These are phyloP conservation scores for Hoplias malabaricus DNA, from an alignment of 2,113 vertebrate genomes.

Conservation along the genomic window DNA sequence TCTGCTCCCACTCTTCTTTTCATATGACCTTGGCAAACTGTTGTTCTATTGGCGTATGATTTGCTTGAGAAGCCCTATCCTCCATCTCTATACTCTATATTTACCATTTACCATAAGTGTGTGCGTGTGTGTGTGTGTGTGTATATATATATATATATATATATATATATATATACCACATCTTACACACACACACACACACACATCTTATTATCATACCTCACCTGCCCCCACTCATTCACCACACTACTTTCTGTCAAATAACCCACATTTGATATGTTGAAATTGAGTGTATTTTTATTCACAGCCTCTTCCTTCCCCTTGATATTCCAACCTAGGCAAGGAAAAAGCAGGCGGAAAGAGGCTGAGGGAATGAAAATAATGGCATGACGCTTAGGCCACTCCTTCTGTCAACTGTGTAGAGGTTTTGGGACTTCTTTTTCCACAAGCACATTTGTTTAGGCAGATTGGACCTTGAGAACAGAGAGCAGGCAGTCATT, in stretches of 20 bases:
- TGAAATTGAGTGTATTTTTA: slow-evolving; percentile 58
- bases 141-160: no score
- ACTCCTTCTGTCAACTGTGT: slow-evolving; percentile 40
- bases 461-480: slow-evolving; percentile 57
- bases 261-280: slow-evolving; percentile 54
- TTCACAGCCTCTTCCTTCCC: slow-evolving; percentile 43
- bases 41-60: slow-evolving; percentile 23
- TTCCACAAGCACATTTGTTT: slow-evolving; percentile 54
- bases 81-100: background rate
- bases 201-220: slow-evolving; percentile 40
- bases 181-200: no score
- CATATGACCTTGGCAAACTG: slow-evolving; percentile 27
- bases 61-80: slow-evolving; percentile 32
- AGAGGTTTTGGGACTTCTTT: slow-evolving; percentile 59
- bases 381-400: slow-evolving; percentile 7
- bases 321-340: slow-evolving; percentile 58
- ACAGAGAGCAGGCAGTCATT: slow-evolving; percentile 47
- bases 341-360: slow-evolving; percentile 38
- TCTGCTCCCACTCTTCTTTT: background rate
- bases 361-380: slow-evolving; percentile 26
- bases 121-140: no score
- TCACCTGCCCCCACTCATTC: slow-evolving; percentile 45
- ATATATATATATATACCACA: no score
- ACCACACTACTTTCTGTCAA: slow-evolving; percentile 51
- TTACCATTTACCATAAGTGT: no score